phyloP scores from a whole-genome alignment of 2,888 invertebrate genomes.

The Acanthacorydalis orientalis region DNA sequence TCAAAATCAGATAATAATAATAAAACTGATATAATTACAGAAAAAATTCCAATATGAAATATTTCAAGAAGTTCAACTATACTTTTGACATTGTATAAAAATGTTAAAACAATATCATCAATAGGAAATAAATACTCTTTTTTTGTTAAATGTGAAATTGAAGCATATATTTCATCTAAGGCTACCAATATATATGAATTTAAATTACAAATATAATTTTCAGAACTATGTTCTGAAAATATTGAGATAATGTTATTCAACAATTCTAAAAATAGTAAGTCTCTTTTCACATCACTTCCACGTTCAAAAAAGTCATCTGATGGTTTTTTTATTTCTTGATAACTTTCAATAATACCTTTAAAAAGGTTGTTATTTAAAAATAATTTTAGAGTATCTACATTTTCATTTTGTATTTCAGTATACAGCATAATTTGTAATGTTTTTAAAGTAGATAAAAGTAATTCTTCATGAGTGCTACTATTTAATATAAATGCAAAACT shows the following conservation, averaged over 20 bases:
- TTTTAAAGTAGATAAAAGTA: not conserved
- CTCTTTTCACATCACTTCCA: not conserved
- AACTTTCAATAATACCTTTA: not conserved
- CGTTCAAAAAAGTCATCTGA: not conserved
- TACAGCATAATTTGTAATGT: not conserved
- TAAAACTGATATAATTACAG: slow-evolving; percentile 7
- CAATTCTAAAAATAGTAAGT: not conserved
- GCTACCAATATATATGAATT: slow-evolving; percentile 7
- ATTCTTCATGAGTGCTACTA: slow-evolving; percentile 15
- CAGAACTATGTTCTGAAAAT: not conserved
- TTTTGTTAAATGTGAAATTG: slow-evolving; percentile 13
- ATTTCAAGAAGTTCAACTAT: slow-evolving; percentile 14
- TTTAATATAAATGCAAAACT: not conserved
- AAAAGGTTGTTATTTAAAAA: not conserved
- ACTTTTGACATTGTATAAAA: slow-evolving; percentile 15
- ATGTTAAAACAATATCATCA: slow-evolving; percentile 15
- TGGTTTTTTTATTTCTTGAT: not conserved
- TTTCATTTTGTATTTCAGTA: not conserved
- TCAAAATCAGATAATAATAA: too few relatives aligned
- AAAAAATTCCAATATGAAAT: slow-evolving; percentile 12
- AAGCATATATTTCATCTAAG: slow-evolving; percentile 11
- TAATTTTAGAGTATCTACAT: not conserved
- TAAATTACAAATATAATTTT: not conserved
- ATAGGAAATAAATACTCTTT: slow-evolving; percentile 17
- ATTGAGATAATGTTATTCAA: not conserved